Percentiles rank a stretch among this genome's conserved stretches.
Conservation (phyloP, 2,797 vertebrate species). For the Schizopygopsis malacanthus region DNA sequence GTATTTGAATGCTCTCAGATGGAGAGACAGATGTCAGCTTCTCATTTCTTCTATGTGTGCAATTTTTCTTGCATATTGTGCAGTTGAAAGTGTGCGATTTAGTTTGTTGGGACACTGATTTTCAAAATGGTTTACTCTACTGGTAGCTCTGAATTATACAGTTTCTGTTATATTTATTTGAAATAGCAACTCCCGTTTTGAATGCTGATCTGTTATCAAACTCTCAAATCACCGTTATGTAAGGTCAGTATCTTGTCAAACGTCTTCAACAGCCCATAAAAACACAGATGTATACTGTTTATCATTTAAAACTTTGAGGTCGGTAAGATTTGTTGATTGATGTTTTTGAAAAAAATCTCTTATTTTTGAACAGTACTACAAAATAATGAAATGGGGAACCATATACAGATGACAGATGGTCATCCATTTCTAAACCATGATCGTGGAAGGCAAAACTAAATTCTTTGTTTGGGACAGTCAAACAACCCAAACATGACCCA, state of each 20-base stretch:
- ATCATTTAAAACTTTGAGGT: not conserved
- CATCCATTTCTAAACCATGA: conserved; percentile 21
- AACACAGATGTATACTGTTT: not conserved
- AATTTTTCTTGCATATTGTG: conserved; percentile 1
- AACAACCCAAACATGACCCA: conserved; percentile 21
- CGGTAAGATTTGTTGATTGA: not conserved
- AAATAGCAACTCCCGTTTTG: conserved; percentile 34
- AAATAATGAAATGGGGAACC: not conserved
- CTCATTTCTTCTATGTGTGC: conserved; percentile 17
- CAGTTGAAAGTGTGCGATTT: not conserved
- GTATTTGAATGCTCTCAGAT: conserved; percentile 42
- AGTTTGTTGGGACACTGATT: conserved; percentile 6
- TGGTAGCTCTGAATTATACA: conserved; percentile 34
- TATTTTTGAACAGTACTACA: conserved; percentile 1
- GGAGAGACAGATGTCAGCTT: conserved; percentile 46
- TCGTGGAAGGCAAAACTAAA: conserved; percentile 32
- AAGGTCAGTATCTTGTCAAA: conserved; percentile 11
- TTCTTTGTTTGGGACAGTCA: conserved; percentile 14
- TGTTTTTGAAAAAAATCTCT: not conserved
- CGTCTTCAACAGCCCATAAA: not conserved
- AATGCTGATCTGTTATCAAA: not conserved
- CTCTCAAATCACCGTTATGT: not conserved
- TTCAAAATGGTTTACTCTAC: conserved; percentile 49
- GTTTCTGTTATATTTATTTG: conserved; percentile 49
- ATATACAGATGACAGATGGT: conserved; percentile 44